Evolutionary conservation across 2,888 invertebrate genomes (phyloP), one percentile per base, ranked within the genome.

Genomic region (Acrobasis repandana): DNA sequence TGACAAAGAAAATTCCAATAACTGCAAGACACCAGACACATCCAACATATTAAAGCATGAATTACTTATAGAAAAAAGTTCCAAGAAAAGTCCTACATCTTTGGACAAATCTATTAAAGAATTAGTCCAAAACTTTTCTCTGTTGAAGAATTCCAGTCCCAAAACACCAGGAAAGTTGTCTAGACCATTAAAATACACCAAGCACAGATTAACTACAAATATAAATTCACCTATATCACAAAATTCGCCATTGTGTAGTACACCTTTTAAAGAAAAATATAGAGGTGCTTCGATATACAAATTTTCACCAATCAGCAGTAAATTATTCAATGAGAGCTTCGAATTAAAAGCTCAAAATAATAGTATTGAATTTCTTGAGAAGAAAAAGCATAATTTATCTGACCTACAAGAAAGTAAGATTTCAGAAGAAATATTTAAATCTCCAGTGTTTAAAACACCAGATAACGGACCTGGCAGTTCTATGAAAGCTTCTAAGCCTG

Each of bases 241-340:
- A 63, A 78, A 72, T 57, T 88, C 89, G 1, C 88, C 88, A 43
- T 68, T 86, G 34, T 85, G 87, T 66, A 91, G 91, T 71, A 91
- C 91, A 46, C 91, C 91, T 61, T 87, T 86, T 60, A 80, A 77
- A 73, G 76, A 81, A 52, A 91, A 88, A 71, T 83, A 84, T 65
- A 83, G 88, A 69, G 83, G 84, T 9, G 79, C 83, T 65, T 90
- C 90, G 48, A 90, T 91, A 67, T 90, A 78, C 66, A 85, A 83
- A 62, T 85, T 89, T 65, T 92, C 91, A 38, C 90, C 91, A 47
- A 90, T 92, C 61, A 65, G 64, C 58, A 74, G 69, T 67, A 57
- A 75, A 46, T 67, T 34, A 46, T 20, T 28, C 4, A 51, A 73
- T 56, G 70, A 69, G 28, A 83, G 71, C 63, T 70, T 73, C 34